These are phyloP conservation scores for Platynereis dumerilii DNA, from an alignment of 2,888 invertebrate species.

Conservation along the genomic window DNA sequence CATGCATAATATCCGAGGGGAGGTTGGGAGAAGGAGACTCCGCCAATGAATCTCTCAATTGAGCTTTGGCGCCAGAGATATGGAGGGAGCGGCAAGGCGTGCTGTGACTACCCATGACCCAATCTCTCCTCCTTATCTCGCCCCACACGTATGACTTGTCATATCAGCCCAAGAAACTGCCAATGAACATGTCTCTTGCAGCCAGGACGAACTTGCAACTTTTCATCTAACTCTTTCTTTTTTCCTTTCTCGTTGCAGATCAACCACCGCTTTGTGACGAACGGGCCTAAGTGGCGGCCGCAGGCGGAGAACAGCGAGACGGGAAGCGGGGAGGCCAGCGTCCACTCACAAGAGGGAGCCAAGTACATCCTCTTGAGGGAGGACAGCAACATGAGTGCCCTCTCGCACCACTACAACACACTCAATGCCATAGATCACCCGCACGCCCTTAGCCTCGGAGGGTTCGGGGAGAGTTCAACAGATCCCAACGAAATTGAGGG, in stretches of 20 bases:
- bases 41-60: too few relatives aligned
- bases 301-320: slow-evolving; percentile 7
- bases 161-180: too few relatives aligned
- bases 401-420: slow-evolving; percentile 25
- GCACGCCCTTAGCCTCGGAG: slow-evolving; percentile 28
- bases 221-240: too few relatives aligned
- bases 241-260: slow-evolving; percentile 14
- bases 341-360: neutral
- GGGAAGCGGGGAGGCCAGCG: slow-evolving; percentile 12
- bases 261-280: slow-evolving; percentile 19
- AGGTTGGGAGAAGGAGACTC: too few relatives aligned
- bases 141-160: too few relatives aligned
- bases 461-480: slow-evolving; percentile 30
- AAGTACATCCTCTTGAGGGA: slow-evolving; percentile 24
- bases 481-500: slow-evolving; percentile 10
- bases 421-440: slow-evolving; percentile 27
- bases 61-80: too few relatives aligned
- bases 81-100: too few relatives aligned
- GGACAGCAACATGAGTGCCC: slow-evolving; percentile 21
- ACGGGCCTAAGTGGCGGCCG: slow-evolving; percentile 24
- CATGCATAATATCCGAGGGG: too few relatives aligned
- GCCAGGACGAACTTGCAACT: too few relatives aligned
- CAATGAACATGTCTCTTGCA: too few relatives aligned
- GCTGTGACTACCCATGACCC: too few relatives aligned
- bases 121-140: too few relatives aligned